phyloP scores from a whole-genome alignment of 2,797 vertebrate species.

The Huso huso region DNA sequence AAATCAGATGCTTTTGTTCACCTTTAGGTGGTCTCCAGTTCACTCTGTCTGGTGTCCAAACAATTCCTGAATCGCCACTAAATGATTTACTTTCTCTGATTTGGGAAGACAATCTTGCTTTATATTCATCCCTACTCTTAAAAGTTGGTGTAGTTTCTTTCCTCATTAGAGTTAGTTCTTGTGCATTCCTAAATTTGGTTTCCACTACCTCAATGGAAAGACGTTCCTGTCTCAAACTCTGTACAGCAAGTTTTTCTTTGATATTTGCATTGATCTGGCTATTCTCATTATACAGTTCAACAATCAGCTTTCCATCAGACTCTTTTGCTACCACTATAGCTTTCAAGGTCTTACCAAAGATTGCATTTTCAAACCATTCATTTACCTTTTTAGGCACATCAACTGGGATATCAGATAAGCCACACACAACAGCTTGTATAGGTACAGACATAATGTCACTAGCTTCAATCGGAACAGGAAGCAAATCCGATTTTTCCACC shows the following conservation, averaged over 20 bases:
- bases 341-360: slow-evolving; percentile 57
- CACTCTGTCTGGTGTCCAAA: background rate
- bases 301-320: slow-evolving; percentile 66
- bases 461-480: slow-evolving; percentile 71
- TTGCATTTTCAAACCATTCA: slow-evolving; percentile 67
- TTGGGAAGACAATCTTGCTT: background rate
- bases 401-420: slow-evolving; percentile 65
- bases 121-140: slow-evolving; percentile 9
- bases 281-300: slow-evolving; percentile 75
- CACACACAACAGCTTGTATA: slow-evolving; percentile 79
- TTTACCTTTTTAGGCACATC: slow-evolving; percentile 55
- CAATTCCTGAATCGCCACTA: background rate
- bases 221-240: too few species aligned
- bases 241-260: slow-evolving; percentile 39
- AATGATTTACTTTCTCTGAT: slow-evolving; percentile 13
- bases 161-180: background rate
- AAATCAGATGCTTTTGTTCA: background rate
- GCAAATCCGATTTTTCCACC: slow-evolving; percentile 56
- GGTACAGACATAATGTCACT: slow-evolving; percentile 74
- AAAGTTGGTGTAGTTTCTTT: slow-evolving; percentile 1
- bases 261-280: slow-evolving; percentile 71
- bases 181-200: slow-evolving; percentile 15
- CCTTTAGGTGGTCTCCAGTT: too few species aligned
- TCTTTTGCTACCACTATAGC: slow-evolving; percentile 77
- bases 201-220: slow-evolving; percentile 12